phyloP scores from a whole-genome alignment of 2,888 invertebrate genomes.

The Habrosyne pyritoides region DNA sequence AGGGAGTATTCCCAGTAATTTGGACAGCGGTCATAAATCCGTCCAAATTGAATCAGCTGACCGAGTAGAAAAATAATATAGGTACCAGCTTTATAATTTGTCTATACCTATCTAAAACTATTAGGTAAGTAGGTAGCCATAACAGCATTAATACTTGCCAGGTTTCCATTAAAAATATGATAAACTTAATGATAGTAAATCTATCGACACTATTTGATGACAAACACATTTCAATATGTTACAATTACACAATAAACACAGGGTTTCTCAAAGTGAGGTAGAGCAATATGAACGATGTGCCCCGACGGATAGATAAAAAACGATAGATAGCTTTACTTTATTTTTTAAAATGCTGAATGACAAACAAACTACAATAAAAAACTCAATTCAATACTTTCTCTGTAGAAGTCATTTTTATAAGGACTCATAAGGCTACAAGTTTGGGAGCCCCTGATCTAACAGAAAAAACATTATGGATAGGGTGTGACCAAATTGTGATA shows the following conservation, averaged over 20 bases:
- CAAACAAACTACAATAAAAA: too few species aligned
- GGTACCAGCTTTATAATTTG: slow-evolving; percentile 13
- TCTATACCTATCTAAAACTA: not conserved
- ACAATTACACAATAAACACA: not conserved
- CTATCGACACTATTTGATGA: not conserved
- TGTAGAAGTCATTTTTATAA: too few species aligned
- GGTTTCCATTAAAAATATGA: not conserved
- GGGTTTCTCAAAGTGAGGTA: too few species aligned
- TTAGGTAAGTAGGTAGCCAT: not conserved
- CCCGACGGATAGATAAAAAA: too few species aligned
- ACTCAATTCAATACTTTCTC: too few species aligned
- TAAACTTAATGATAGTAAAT: not conserved
- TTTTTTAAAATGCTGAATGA: too few species aligned
- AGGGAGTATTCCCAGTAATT: too few species aligned
- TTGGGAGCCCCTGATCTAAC: slow-evolving; percentile 11
- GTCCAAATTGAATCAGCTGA: too few species aligned
- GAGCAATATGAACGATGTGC: too few species aligned
- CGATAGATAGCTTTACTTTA: too few species aligned
- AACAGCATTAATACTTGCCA: slow-evolving; percentile 1
- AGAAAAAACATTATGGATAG: slow-evolving; percentile 28
- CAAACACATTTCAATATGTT: not conserved
- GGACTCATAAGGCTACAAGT: slow-evolving; percentile 28
- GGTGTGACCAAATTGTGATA: slow-evolving; percentile 59
- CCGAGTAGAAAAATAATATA: too few species aligned
- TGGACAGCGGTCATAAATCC: too few species aligned